Percentiles rank a stretch among this genome's conserved stretches.
Evolutionary conservation across 2,888 invertebrate species (phyloP).

Genomic region (Pristionchus arcanus): DNA sequence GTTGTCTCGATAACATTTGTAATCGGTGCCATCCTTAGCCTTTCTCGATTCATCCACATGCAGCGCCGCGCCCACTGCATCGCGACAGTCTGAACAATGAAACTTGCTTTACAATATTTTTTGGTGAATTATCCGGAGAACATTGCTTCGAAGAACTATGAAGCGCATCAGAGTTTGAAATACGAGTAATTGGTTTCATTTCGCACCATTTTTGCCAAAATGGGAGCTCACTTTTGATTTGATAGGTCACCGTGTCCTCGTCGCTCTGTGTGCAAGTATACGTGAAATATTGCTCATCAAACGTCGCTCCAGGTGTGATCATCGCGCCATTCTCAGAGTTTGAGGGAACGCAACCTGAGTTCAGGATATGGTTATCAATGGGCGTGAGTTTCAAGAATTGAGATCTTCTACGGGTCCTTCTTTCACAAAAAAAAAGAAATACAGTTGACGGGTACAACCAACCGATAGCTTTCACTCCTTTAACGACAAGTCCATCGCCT

Average conservation of each 20-base stretch:
- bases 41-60: background rate
- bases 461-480: conserved; percentile 44
- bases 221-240: conserved; percentile 17
- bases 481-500: background rate
- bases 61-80: background rate
- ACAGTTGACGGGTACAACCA: background rate
- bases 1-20: background rate
- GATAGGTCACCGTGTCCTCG: background rate
- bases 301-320: background rate
- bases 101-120: background rate
- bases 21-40: background rate
- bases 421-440: no score
- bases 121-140: background rate
- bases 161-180: no score
- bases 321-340: conserved; percentile 12
- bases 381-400: no score
- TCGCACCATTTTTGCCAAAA: no score
- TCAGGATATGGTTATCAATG: no score
- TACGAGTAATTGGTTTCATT: no score
- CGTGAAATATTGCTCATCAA: conserved; percentile 44
- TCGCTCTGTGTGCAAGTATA: background rate
- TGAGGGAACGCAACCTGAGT: background rate
- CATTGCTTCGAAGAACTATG: background rate
- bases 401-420: no score
- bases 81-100: conserved; percentile 8